Evolutionary conservation across 2,888 invertebrate species (phyloP).

Genomic region (Odontocerum albicorne): DNA sequence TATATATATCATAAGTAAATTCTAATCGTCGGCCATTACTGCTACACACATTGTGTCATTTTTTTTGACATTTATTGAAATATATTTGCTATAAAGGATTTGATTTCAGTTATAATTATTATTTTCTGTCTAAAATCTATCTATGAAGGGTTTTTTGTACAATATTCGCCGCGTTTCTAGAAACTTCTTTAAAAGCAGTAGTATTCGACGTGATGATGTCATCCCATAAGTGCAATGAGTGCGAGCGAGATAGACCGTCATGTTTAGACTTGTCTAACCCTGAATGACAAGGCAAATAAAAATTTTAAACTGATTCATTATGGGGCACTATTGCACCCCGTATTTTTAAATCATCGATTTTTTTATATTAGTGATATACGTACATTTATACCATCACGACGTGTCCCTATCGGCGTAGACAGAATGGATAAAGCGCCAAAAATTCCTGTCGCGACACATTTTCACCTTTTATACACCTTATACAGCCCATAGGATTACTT

Average conservation of each 20-base stretch:
- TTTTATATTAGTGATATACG: not conserved
- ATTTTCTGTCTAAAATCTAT: not conserved
- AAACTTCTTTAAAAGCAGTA: not conserved
- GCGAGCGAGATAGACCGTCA: slow-evolving; percentile 13
- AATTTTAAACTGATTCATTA: too few species aligned
- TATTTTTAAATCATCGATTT: not conserved
- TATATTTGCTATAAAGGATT: too few species aligned
- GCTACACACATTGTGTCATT: not conserved
- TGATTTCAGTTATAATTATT: too few species aligned
- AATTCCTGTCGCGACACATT: too few species aligned
- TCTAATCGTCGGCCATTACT: not conserved
- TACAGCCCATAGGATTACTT: too few species aligned
- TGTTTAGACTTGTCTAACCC: not conserved
- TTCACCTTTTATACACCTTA: too few species aligned
- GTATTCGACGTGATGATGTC: slow-evolving; percentile 9
- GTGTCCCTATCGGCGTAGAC: slow-evolving; percentile 1
- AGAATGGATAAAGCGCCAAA: too few species aligned
- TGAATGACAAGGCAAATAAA: not conserved
- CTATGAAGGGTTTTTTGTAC: not conserved
- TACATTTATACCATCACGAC: not conserved
- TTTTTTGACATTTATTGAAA: slow-evolving; percentile 3
- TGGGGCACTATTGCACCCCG: too few species aligned
- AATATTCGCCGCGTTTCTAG: not conserved
- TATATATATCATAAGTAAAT: too few species aligned
- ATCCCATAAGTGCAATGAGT: slow-evolving; percentile 2